A percentile compares a stretch with the other conserved stretches of the same genome.
phyloP scores from a whole-genome alignment of 2,113 vertebrate species.

The Vulpes ferrilata region DNA sequence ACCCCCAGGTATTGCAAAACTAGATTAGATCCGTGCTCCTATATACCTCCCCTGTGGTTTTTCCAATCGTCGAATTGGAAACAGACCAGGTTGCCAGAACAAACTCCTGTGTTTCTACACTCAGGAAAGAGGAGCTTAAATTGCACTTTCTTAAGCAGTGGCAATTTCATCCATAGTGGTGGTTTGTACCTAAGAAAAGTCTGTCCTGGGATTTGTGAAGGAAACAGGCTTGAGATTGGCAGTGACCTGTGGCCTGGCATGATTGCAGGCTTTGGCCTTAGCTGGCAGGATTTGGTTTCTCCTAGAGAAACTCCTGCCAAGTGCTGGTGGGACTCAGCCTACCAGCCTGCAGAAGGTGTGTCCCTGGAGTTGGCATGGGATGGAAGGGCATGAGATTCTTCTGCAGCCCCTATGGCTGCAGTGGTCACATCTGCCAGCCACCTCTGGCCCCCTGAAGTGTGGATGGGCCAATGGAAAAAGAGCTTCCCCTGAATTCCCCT shows the following conservation, averaged over 20 bases:
- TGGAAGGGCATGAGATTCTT: not conserved
- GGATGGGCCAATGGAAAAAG: not conserved
- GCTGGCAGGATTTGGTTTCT: constrained; percentile 4
- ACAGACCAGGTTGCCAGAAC: constrained; percentile 64
- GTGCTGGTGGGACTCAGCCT: fast-evolving
- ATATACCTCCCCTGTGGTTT: constrained; percentile 73
- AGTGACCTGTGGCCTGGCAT: constrained; percentile 9
- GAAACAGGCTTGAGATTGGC: constrained; percentile 45
- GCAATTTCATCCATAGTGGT: constrained; percentile 65
- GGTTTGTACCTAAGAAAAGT: constrained; percentile 72
- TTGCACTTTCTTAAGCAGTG: constrained; percentile 64
- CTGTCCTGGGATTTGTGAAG: constrained; percentile 33
- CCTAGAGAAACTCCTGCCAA: not conserved
- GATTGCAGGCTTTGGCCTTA: constrained; percentile 44
- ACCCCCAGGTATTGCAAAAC: not conserved
- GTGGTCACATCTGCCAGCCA: not conserved
- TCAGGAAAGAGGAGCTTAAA: constrained; percentile 75
- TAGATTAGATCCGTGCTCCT: constrained; percentile 33
- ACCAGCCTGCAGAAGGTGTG: not conserved
- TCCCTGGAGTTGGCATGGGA: not conserved
- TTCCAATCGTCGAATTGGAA: constrained; percentile 74
- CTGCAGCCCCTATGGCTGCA: not conserved
- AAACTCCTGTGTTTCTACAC: constrained; percentile 67
- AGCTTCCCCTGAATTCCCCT: not conserved
- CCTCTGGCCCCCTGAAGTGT: not conserved